Evolutionary conservation across 2,888 invertebrate genomes (phyloP), one percentile per base, ranked within the genome.

Genomic region (Cataglyphis rosenhaueri): DNA sequence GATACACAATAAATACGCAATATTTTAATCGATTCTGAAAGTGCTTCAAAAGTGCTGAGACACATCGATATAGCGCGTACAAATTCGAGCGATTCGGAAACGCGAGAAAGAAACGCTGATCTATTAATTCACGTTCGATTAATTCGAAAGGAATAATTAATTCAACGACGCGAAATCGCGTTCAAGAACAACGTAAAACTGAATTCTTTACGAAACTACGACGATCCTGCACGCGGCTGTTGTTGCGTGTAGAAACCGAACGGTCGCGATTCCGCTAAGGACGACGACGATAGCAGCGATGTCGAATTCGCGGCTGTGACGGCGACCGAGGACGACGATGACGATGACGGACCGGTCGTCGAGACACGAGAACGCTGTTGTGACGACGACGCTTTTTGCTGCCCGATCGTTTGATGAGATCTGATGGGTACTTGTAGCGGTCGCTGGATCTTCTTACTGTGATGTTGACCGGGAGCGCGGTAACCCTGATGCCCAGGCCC

Each of bases 401-500:
- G 71, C 6, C 48, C 78, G 71, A 89, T 84, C 38, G 89, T 86
- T 74, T 93, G 94, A 32, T 94, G 93, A 0, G 94, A 92, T n/a
- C 94, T 87, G 35, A 94, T 90, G 3, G 94, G 94, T 3, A 94
- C 94, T 57, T 93, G 94, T 64, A 94, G 90, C 15, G 93, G 91
- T 25, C 92, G 91, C 62, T 93, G 94, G 29, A 91, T 85, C 70
- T 92, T 92, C 74, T 92, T 92, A 4, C 87, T 81, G 32, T 93
- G 90, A 68, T 91, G 90, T 73, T 92, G 90, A 15, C 85, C 83
- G 0, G 96, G 94, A 2, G 96, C 96, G 29, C 97, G 95, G 38
- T 95, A 95, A 9, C 97, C 97, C 84, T 96, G 96, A 92, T 97
- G 96, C 0, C 96, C 95, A 0, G 97, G 97, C 0, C 96, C 96